Conservation (phyloP, 2,888 invertebrate genomes). For the Apotomis betuletana region DNA sequence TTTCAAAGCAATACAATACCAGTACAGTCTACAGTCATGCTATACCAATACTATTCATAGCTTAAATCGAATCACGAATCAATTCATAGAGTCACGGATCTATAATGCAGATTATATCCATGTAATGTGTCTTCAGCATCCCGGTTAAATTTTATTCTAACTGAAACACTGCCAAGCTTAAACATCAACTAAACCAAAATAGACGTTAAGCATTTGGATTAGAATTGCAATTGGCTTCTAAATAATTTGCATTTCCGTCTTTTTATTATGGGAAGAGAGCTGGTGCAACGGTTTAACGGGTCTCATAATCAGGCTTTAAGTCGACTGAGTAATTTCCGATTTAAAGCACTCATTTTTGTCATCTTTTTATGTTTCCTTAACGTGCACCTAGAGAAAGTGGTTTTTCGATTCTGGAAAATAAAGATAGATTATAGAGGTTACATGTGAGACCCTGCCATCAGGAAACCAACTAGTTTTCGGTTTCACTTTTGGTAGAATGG, state of each 20-base stretch:
- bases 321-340: neutral
- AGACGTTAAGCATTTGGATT: neutral
- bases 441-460: too few species aligned
- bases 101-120: neutral
- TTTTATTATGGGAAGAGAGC: neutral
- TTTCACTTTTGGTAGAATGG: too few species aligned
- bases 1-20: too few species aligned
- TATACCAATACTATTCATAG: too few species aligned
- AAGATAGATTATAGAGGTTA: too few species aligned
- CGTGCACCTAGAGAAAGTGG: neutral
- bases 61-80: neutral
- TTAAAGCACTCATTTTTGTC: neutral
- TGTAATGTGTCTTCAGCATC: neutral
- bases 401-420: too few species aligned
- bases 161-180: neutral
- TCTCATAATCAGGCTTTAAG: slow-evolving; percentile 1
- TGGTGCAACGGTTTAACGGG: slow-evolving; percentile 8
- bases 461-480: too few species aligned
- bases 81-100: neutral
- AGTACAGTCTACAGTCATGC: too few species aligned
- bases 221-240: neutral
- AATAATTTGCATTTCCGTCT: neutral
- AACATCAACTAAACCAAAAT: neutral
- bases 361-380: neutral
- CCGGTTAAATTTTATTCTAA: neutral